Evolutionary conservation across 1,140 invertebrate genomes (phyloP).

Genomic region (Orchesella cincta): DNA sequence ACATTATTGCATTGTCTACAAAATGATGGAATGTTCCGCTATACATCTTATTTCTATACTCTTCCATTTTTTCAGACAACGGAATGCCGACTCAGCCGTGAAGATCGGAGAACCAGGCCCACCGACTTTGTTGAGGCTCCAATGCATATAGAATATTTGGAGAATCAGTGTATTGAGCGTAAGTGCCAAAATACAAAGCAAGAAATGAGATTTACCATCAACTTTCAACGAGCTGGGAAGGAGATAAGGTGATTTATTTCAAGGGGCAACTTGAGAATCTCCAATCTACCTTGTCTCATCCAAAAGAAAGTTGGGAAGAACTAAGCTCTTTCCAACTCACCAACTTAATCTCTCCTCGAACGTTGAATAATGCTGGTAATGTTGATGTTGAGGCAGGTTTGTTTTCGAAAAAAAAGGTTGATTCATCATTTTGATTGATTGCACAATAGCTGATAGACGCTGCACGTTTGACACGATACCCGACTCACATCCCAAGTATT

Average conservation of each 20-base stretch:
- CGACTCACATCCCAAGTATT: slow-evolving; percentile 57
- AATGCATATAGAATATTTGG: slow-evolving; percentile 59
- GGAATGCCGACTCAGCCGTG: slow-evolving; percentile 58
- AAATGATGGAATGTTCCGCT: background rate
- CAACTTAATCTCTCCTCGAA: too few relatives aligned
- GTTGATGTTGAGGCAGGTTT: too few relatives aligned
- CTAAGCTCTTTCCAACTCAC: too few relatives aligned
- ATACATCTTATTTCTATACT: background rate
- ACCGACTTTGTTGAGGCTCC: slow-evolving; percentile 55
- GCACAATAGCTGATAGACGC: slow-evolving; percentile 49
- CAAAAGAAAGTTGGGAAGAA: background rate
- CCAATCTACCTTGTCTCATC: background rate
- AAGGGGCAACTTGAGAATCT: background rate
- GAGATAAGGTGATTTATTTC: too few relatives aligned
- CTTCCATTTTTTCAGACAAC: slow-evolving; percentile 52
- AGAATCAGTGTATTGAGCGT: slow-evolving; percentile 60
- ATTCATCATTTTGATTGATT: slow-evolving; percentile 22
- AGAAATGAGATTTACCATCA: too few relatives aligned
- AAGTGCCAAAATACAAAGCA: too few relatives aligned
- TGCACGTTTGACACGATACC: slow-evolving; percentile 53
- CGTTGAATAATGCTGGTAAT: too few relatives aligned
- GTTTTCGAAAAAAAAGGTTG: too few relatives aligned
- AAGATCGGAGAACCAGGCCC: slow-evolving; percentile 57
- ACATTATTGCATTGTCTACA: background rate
- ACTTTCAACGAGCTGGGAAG: too few relatives aligned